Percentiles rank a stretch among this genome's conserved stretches.
These are phyloP conservation scores for Hylia prasina DNA, from an alignment of 2,113 vertebrate genomes.

Conservation along the genomic window DNA sequence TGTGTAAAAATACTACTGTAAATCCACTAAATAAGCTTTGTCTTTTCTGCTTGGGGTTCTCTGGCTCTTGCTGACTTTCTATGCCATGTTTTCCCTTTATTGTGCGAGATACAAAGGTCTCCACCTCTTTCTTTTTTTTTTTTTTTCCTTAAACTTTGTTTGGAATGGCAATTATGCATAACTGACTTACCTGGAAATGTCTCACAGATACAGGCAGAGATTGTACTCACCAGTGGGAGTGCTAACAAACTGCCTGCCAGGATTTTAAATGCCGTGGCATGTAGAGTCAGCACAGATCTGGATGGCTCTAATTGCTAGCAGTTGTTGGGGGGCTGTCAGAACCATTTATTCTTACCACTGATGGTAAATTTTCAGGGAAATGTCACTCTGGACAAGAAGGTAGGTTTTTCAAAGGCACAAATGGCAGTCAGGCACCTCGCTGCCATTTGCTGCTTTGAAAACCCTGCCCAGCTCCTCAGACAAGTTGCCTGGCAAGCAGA, in stretches of 20 bases:
- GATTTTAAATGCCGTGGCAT: not conserved
- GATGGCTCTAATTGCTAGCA: slow-evolving; percentile 51
- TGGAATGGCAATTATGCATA: not conserved
- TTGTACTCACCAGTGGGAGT: slow-evolving; percentile 3
- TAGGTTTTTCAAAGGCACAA: slow-evolving; percentile 42
- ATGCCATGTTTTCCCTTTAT: not conserved
- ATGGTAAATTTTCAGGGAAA: not conserved
- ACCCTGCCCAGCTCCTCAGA: not conserved
- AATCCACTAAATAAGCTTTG: not conserved
- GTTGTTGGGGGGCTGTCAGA: slow-evolving; percentile 26
- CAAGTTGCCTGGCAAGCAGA: slow-evolving; percentile 40
- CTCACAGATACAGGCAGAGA: slow-evolving; percentile 40
- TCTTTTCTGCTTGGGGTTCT: not conserved
- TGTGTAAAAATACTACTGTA: not conserved
- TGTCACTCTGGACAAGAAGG: not conserved
- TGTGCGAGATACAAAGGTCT: not conserved
- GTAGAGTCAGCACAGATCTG: not conserved
- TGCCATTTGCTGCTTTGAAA: slow-evolving; percentile 45
- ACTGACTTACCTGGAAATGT: slow-evolving; percentile 50
- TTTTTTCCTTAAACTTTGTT: not conserved
- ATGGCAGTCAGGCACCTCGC: not conserved
- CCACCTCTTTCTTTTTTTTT: not conserved
- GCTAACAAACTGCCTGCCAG: slow-evolving; percentile 13
- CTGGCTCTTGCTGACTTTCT: not conserved
- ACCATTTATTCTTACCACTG: slow-evolving; percentile 13